Evolutionary conservation across 2,888 invertebrate genomes (phyloP), one percentile per base, ranked within the genome.

Genomic region (Villa cingulata): DNA sequence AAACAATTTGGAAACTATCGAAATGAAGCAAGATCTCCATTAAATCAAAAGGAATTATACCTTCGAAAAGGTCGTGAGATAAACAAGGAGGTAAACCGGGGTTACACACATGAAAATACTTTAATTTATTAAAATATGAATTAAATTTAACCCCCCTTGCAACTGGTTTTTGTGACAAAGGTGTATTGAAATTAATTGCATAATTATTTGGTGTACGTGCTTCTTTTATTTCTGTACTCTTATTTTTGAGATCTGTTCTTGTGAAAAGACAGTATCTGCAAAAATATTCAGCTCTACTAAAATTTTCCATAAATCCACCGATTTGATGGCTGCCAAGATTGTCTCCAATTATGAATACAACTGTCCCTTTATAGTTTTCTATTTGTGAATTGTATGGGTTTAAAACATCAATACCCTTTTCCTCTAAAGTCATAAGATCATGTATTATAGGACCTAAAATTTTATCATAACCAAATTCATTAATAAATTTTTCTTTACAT

Each of bases 221-320:
- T 27, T 27, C 27, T 27, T 27, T 27, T 10, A 27, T 27, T 27
- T 27, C 27, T 27, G 27, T 27, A 2, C 27, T 27, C 27, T 27
- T 27, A 27, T 27, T 27, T 27, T 27, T 27, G 27, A 27, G 27
- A 27, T 27, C 27, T 27, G 27, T 37, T 36, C 48, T 39, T 45
- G 37, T 48, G 29, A 45, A 38, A 37, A 54, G 54, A 50, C 59
- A 60, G 49, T 46, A 58, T 34, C 60, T 44, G 48, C 60, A 61
- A 42, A 58, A 55, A 48, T 56, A 58, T 20, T 49, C 43, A n/a
- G 50, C 43, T 12, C 27, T 48, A 45, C 48, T 50, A 49, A 61
- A 60, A 50, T 56, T 61, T 56, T 57, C 56, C 19, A 29, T 29
- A 55, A 56, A 59, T 18, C 59, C 60, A 36, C 59, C 60, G 23